Conservation (phyloP, 2,888 invertebrate genomes). For the Odontothrips loti region DNA sequence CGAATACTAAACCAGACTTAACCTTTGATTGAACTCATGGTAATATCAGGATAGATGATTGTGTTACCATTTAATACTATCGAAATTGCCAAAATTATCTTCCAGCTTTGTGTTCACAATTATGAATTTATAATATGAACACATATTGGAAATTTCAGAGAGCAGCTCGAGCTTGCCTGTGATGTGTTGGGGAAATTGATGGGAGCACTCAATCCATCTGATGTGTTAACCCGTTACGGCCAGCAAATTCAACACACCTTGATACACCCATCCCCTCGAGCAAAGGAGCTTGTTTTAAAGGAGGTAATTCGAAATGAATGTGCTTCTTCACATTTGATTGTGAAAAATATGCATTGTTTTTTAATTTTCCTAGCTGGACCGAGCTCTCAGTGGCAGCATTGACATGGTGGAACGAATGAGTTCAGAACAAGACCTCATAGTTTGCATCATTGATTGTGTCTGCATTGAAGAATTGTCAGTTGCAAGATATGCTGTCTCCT, state of each 20-base stretch:
- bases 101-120: too few species aligned
- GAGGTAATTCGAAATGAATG: slow-evolving; percentile 49
- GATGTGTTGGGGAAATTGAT: slow-evolving; percentile 63
- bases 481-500: slow-evolving; percentile 56
- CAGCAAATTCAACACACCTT: slow-evolving; percentile 58
- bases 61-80: slow-evolving; percentile 28
- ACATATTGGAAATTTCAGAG: slow-evolving; percentile 45
- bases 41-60: slow-evolving; percentile 31
- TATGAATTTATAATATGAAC: too few species aligned
- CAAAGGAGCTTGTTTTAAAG: slow-evolving; percentile 60
- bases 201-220: slow-evolving; percentile 58
- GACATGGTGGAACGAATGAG: slow-evolving; percentile 48
- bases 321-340: neutral
- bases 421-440: slow-evolving; percentile 53
- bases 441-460: slow-evolving; percentile 55
- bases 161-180: slow-evolving; percentile 59
- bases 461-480: slow-evolving; percentile 57
- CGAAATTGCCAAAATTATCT: too few species aligned
- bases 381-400: slow-evolving; percentile 41
- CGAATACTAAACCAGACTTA: too few species aligned
- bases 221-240: slow-evolving; percentile 57
- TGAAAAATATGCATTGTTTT: neutral
- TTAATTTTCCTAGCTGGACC: slow-evolving; percentile 45
- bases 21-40: slow-evolving; percentile 42
- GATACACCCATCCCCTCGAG: slow-evolving; percentile 57